Evolutionary conservation across 2,888 invertebrate species (phyloP).

Genomic region (Odontomyia ornata): DNA sequence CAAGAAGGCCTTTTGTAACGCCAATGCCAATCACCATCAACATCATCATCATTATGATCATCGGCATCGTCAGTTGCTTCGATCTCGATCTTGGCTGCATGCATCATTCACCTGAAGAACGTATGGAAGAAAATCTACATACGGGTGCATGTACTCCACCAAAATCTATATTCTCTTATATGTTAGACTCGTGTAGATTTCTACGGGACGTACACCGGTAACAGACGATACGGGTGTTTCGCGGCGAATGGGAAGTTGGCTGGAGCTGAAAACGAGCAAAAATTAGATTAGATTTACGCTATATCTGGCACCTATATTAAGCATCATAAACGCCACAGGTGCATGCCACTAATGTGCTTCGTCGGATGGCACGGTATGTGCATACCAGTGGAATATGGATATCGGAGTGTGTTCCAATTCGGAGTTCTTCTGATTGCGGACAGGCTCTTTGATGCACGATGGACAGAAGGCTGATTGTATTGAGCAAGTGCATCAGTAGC

Average conservation of each 20-base stretch:
- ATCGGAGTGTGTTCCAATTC: neutral
- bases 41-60: conserved; percentile 52
- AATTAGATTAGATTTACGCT: conserved; percentile 41
- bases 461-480: too few relatives aligned
- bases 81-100: conserved; percentile 4
- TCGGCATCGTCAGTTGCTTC: conserved; percentile 48
- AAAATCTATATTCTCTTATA: neutral
- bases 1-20: conserved; percentile 1
- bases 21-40: conserved; percentile 53
- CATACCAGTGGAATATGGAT: neutral
- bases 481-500: too few relatives aligned
- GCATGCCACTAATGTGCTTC: conserved; percentile 24
- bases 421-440: neutral
- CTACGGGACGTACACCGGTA: conserved; percentile 33
- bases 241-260: conserved; percentile 40
- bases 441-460: too few relatives aligned
- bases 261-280: conserved; percentile 35
- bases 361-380: conserved; percentile 25
- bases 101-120: neutral
- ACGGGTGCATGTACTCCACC: neutral
- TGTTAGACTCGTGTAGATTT: neutral
- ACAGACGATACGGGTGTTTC: conserved; percentile 25
- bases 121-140: neutral
- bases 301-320: neutral
- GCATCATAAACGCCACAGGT: conserved; percentile 35